phyloP scores from a whole-genome alignment of 1,140 invertebrate species.

The Maniola jurtina region DNA sequence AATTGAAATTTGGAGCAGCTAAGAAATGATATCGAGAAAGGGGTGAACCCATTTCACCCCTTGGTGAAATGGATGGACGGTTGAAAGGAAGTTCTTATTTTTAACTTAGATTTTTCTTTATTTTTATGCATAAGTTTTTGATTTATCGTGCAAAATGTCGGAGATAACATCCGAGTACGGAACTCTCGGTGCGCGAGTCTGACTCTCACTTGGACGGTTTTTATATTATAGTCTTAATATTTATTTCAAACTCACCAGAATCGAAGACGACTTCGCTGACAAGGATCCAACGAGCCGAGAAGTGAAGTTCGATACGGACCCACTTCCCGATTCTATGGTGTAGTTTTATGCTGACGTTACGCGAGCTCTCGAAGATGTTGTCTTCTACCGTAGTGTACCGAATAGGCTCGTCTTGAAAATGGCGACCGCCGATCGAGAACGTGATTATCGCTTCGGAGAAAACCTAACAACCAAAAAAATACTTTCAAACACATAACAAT shows the following conservation, averaged over 20 bases:
- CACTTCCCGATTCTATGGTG: slow-evolving; percentile 90
- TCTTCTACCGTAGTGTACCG: slow-evolving; percentile 88
- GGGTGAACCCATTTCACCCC: too few species aligned
- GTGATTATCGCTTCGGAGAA: slow-evolving; percentile 88
- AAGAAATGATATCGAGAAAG: too few species aligned
- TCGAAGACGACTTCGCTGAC: slow-evolving; percentile 93
- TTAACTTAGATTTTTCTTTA: too few species aligned
- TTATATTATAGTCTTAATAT: too few species aligned
- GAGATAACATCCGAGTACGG: too few species aligned
- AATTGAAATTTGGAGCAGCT: too few species aligned
- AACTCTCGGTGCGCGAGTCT: too few species aligned
- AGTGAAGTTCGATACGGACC: slow-evolving; percentile 89
- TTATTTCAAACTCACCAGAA: slow-evolving; percentile 81
- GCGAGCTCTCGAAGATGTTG: slow-evolving; percentile 88
- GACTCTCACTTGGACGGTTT: too few species aligned
- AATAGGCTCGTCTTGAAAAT: slow-evolving; percentile 87
- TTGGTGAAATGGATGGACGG: too few species aligned
- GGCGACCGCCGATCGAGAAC: slow-evolving; percentile 90
- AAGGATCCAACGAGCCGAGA: slow-evolving; percentile 93
- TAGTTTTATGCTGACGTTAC: slow-evolving; percentile 91
- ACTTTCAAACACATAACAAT: not conserved
- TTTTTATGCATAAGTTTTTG: too few species aligned
- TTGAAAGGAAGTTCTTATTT: too few species aligned
- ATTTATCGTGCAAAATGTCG: too few species aligned
- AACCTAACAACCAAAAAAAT: slow-evolving; percentile 76